These are phyloP conservation scores for Gymnocheta viridis DNA, from an alignment of 2,888 invertebrate species.

Conservation along the genomic window DNA sequence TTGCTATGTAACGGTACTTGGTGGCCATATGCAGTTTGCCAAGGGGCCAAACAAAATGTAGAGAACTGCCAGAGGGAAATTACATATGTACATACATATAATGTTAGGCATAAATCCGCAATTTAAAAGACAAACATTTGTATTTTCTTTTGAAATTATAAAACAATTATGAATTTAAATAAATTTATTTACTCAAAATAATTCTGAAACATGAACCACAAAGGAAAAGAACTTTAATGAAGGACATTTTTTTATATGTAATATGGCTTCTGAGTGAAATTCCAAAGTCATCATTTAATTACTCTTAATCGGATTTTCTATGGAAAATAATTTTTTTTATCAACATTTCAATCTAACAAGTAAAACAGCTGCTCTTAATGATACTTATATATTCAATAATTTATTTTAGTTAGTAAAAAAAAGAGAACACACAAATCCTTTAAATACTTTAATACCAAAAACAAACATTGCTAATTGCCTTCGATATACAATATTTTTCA, in stretches of 20 bases:
- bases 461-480: conserved; percentile 46
- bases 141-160: too few species aligned
- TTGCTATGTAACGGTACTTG: background rate
- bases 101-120: too few species aligned
- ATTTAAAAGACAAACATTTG: too few species aligned
- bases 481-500: conserved; percentile 1
- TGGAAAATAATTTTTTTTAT: background rate
- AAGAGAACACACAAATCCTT: background rate
- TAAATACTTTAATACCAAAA: conserved; percentile 25
- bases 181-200: too few species aligned
- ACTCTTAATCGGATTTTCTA: background rate
- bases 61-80: too few species aligned
- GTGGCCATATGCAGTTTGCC: too few species aligned
- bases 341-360: background rate
- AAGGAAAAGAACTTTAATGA: too few species aligned
- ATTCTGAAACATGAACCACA: too few species aligned
- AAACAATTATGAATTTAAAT: too few species aligned
- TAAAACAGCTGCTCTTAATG: conserved; percentile 46
- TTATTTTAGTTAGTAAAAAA: background rate
- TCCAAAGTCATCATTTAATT: background rate
- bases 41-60: too few species aligned
- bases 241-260: background rate
- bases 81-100: too few species aligned
- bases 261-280: background rate
- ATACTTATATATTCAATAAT: conserved; percentile 23